These are phyloP conservation scores for Ceyx cyanopectus DNA, from an alignment of 2,113 vertebrate genomes.

Conservation along the genomic window DNA sequence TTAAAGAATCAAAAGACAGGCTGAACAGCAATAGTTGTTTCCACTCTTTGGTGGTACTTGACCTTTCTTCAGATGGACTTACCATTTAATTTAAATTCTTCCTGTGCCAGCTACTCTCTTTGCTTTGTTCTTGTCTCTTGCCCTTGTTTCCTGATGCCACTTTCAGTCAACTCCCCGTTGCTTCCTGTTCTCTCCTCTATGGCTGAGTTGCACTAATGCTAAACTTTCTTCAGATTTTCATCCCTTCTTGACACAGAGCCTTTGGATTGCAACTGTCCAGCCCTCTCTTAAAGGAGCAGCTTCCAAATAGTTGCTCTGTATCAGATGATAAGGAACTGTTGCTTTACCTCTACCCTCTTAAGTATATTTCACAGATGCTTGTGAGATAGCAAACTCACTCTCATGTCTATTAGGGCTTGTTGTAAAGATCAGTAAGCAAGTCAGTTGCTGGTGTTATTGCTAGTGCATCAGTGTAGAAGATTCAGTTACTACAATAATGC, in stretches of 20 bases:
- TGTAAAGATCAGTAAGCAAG: neutral
- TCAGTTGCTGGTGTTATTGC: neutral
- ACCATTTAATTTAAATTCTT: slow-evolving; percentile 27
- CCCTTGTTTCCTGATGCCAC: slow-evolving; percentile 2
- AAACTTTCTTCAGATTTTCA: slow-evolving; percentile 15
- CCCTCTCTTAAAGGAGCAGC: slow-evolving; percentile 24
- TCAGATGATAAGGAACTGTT: neutral
- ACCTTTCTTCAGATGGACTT: slow-evolving; percentile 14
- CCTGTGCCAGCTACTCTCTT: neutral
- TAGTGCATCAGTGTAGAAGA: neutral
- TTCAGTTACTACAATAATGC: neutral
- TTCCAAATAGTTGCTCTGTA: neutral
- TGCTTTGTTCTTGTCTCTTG: slow-evolving; percentile 1
- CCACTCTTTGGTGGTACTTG: neutral
- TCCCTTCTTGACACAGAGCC: neutral
- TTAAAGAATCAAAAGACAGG: slow-evolving; percentile 11
- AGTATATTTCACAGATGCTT: neutral
- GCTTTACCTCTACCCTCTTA: neutral
- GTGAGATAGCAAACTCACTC: neutral
- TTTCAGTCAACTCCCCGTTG: neutral
- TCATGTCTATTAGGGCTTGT: neutral
- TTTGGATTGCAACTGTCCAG: neutral
- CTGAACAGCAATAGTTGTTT: neutral
- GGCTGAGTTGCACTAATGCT: neutral
- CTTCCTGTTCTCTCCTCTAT: slow-evolving; percentile 39